Conservation (phyloP, 1,140 invertebrate genomes). For the Cyclargus thomasi region DNA sequence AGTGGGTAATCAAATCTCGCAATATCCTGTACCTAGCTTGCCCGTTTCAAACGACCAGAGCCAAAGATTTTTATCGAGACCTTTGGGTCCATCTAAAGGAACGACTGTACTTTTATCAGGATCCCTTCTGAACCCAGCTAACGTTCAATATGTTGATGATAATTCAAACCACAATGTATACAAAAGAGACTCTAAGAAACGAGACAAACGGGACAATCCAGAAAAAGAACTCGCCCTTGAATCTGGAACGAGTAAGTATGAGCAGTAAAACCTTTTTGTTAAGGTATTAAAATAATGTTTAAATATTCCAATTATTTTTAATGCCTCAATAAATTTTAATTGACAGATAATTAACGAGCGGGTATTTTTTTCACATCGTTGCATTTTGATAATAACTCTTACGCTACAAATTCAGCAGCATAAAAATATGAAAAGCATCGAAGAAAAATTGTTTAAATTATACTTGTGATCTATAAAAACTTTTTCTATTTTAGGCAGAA, state of each 20-base stretch:
- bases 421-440: no score
- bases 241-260: conserved; percentile 32
- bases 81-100: conserved; percentile 44
- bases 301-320: no score
- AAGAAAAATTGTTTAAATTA: no score
- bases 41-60: conserved; percentile 27
- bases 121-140: conserved; percentile 70
- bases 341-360: conserved; percentile 11
- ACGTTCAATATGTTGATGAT: conserved; percentile 77
- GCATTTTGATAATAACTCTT: not conserved
- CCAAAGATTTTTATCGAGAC: conserved; percentile 35
- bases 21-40: conserved; percentile 33
- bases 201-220: conserved; percentile 72
- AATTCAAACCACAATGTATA: conserved; percentile 72
- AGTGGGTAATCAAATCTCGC: conserved; percentile 27
- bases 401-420: not conserved
- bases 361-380: not conserved
- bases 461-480: no score
- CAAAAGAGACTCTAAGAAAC: conserved; percentile 71
- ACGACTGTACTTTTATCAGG: conserved; percentile 57
- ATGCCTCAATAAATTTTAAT: not conserved
- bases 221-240: conserved; percentile 60
- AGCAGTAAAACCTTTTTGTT: not conserved
- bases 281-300: conserved; percentile 1
- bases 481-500: conserved; percentile 60